phyloP scores from a whole-genome alignment of 1,140 invertebrate genomes.

The Bombus sibiricus region DNA sequence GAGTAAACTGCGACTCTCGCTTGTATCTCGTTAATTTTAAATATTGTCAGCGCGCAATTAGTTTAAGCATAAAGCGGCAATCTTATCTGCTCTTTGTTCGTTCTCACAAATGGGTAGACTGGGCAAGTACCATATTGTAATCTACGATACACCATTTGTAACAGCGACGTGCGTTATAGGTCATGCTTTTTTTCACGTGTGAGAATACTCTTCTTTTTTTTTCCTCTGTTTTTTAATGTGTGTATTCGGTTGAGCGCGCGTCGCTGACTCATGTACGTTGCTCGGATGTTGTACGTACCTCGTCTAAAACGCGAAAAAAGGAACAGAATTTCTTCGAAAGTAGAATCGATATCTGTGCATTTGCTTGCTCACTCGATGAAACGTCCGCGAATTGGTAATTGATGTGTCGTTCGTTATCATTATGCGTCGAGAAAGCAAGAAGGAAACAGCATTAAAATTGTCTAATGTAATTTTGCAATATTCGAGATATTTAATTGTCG shows the following conservation, averaged over 20 bases:
- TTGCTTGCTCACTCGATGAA: not conserved
- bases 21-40: slow-evolving; percentile 65
- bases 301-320: not conserved
- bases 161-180: slow-evolving; percentile 22
- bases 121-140: slow-evolving; percentile 57
- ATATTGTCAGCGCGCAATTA: slow-evolving; percentile 73
- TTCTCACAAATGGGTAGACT: slow-evolving; percentile 60
- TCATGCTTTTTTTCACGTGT: slow-evolving; percentile 38
- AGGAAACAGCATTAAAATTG: not conserved
- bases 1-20: not conserved
- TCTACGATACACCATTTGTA: slow-evolving; percentile 41
- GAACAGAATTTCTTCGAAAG: slow-evolving; percentile 7
- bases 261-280: slow-evolving; percentile 36
- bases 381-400: not conserved
- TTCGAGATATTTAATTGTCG: not conserved
- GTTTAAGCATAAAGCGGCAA: slow-evolving; percentile 71
- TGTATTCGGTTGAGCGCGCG: slow-evolving; percentile 40
- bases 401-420: not conserved
- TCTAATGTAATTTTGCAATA: not conserved
- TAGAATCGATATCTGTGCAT: not conserved
- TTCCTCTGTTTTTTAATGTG: slow-evolving; percentile 21
- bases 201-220: slow-evolving; percentile 27
- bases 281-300: slow-evolving; percentile 22
- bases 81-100: slow-evolving; percentile 75
- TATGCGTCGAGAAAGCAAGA: too few species aligned